Base-by-base conservation (phyloP, 2,113 vertebrate species). In the Monarcha castaneiventris region DNA sequence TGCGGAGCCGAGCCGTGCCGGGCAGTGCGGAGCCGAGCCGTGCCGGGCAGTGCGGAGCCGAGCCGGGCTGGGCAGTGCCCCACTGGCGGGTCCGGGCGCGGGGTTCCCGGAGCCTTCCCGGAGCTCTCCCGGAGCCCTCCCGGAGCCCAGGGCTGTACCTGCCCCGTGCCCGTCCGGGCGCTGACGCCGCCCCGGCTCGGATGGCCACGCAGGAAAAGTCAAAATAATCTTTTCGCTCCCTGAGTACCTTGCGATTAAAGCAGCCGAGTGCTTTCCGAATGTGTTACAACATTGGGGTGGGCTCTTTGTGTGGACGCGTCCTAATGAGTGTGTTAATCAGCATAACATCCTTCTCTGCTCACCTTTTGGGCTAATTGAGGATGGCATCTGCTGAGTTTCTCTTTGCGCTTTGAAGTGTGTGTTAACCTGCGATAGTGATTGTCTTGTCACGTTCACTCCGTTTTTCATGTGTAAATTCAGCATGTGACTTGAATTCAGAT, bases 61-160 rank as follows among this genome's bases (percentile, higher is more conserved):
- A 1, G 19, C 46, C 1, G 33, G 1, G 61, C 61, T 2, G 2
- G 2, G 30, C 37, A 1, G 10, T 8, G 64, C 56, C 27, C 21
- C 27, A 1, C 4, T 5, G 33, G 29, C 32, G 37, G 30, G 1
- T 39, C 30, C 13, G 27, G 32, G 30, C 19, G 11, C 41, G 16
- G n/a, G 8, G 30, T 23, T 33, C 30, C 5, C 54, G 22, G 63
- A 16, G 63, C 56, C 9, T 23, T 33, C 32, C 5, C 54, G 44
- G 63, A 16, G 63, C 56, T 9, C 3, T 61, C 35, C 18, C 43
- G 48, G 27, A n/a, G 54, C 79, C 1, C 11, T 58, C 18, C 8
- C 35, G 27, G 23, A 49, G 68, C 33, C 37, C 35, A 5, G 46
- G 46, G 59, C 30, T 41, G 37, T 64, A 29, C 29, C 73, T 54